A percentile compares a stretch with the other conserved stretches of the same genome.
Evolutionary conservation across 2,113 vertebrate genomes (phyloP).

Genomic region (Brevimyrus niger): DNA sequence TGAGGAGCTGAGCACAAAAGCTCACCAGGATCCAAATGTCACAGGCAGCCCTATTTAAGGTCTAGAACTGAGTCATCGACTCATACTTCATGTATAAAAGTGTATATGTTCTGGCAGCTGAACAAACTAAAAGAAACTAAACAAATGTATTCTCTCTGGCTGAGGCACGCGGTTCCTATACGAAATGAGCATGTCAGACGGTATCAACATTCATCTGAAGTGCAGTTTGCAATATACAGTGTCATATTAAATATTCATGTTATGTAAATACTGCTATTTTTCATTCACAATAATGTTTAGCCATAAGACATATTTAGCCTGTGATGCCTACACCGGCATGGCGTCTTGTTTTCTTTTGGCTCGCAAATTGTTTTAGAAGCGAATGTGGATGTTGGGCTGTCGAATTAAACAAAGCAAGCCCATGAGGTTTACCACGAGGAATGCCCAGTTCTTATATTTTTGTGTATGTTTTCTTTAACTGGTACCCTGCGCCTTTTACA

Average conservation of each 20-base stretch:
- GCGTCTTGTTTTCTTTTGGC: neutral
- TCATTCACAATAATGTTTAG: neutral
- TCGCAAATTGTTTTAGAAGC: neutral
- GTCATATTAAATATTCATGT: neutral
- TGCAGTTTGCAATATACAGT: neutral
- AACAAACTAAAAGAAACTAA: neutral
- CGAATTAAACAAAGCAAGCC: neutral
- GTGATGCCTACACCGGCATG: neutral
- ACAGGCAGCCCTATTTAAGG: neutral
- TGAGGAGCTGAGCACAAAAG: neutral
- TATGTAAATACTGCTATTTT: conserved; percentile 2
- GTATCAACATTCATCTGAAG: neutral
- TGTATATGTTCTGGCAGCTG: neutral
- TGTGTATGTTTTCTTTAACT: neutral
- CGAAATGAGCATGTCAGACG: neutral
- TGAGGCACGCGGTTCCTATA: neutral
- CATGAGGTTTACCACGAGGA: neutral
- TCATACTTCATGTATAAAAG: neutral
- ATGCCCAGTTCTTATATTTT: neutral
- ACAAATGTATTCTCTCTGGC: neutral
- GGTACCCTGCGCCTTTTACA: neutral
- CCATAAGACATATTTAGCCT: neutral
- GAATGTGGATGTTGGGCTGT: neutral
- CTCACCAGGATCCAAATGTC: neutral
- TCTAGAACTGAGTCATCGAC: neutral